phyloP scores from a whole-genome alignment of 2,113 vertebrate species.

The Sula dactylatra region DNA sequence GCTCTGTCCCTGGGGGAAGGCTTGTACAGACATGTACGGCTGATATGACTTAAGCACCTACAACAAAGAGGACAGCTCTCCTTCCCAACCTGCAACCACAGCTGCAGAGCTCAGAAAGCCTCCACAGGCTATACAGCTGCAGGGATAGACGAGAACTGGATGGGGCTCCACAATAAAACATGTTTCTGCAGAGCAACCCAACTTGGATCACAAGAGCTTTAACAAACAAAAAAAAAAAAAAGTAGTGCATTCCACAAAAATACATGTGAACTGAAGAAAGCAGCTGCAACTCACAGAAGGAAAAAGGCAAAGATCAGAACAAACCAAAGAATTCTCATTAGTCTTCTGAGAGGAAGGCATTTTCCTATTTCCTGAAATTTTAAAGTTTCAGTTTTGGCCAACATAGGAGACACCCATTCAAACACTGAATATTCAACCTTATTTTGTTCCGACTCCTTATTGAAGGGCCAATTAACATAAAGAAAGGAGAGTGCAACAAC shows the following conservation, averaged over 20 bases:
- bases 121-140: conserved; percentile 22
- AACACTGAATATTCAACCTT: not conserved
- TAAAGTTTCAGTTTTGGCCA: not conserved
- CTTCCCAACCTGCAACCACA: not conserved
- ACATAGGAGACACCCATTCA: not conserved
- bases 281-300: conserved; percentile 33
- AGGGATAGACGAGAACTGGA: not conserved
- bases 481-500: not conserved
- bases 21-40: not conserved
- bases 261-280: not conserved
- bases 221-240: not conserved
- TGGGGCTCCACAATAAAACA: not conserved
- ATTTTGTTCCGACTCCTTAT: not conserved
- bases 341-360: not conserved
- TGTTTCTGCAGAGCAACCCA: not conserved
- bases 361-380: not conserved
- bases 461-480: not conserved
- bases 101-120: conserved; percentile 20
- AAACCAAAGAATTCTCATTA: not conserved
- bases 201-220: not conserved
- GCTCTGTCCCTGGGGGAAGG: not conserved
- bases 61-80: not conserved
- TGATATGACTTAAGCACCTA: not conserved
- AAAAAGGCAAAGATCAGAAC: conserved; percentile 6
- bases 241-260: not conserved